Conservation (phyloP, 2,797 vertebrate genomes). For the Meriones psammophilus region DNA sequence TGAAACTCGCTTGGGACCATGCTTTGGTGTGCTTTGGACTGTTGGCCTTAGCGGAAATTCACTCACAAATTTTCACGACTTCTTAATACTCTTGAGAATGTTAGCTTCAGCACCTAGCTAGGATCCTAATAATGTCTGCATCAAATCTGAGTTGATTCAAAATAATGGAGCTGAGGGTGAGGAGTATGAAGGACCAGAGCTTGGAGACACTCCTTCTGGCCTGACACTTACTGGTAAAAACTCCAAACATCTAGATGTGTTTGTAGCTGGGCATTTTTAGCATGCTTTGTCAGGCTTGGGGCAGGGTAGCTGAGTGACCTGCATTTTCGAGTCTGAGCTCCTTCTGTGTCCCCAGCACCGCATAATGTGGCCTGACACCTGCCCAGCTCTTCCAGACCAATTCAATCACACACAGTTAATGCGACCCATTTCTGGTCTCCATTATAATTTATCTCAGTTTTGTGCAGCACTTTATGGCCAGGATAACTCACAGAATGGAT, state of each 20-base stretch:
- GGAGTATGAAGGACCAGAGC: neutral
- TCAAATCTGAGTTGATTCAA: neutral
- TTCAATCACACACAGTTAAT: constrained; percentile 76
- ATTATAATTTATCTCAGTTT: constrained; percentile 86
- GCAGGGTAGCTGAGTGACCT: neutral
- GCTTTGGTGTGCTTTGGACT: neutral
- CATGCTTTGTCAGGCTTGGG: neutral
- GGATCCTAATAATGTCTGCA: neutral
- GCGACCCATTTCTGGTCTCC: constrained; percentile 80
- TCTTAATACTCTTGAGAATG: neutral
- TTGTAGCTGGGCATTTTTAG: neutral
- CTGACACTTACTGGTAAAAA: neutral
- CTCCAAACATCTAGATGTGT: neutral
- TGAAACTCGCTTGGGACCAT: neutral
- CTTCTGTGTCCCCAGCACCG: neutral
- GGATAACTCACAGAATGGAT: constrained; percentile 81
- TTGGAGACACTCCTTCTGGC: neutral
- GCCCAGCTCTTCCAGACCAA: constrained; percentile 53
- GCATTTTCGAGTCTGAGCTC: neutral
- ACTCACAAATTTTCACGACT: constrained; percentile 39
- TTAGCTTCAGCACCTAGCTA: neutral
- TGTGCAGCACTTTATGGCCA: constrained; percentile 82
- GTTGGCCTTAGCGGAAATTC: neutral
- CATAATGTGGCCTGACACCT: constrained; percentile 9
- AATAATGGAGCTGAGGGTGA: neutral